Conservation (phyloP, 2,797 vertebrate genomes). For the Chromis chromis region DNA sequence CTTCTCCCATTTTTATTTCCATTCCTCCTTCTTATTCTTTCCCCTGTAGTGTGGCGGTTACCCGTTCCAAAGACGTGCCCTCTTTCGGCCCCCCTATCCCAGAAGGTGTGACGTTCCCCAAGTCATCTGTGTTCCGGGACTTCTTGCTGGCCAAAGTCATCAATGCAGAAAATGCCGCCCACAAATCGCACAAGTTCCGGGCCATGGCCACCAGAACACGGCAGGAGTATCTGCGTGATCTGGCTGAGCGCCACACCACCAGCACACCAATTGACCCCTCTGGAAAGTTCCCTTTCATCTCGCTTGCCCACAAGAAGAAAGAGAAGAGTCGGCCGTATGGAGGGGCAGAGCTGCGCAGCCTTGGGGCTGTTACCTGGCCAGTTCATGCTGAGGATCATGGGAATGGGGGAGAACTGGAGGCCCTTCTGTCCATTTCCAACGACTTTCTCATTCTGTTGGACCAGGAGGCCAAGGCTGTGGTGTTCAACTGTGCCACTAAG, state of each 20-base stretch:
- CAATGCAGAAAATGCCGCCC: slow-evolving; percentile 97
- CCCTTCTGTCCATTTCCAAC: slow-evolving; percentile 92
- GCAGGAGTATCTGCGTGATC: slow-evolving; percentile 97
- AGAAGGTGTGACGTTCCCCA: slow-evolving; percentile 95
- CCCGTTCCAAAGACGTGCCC: slow-evolving; percentile 96
- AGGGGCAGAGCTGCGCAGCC: slow-evolving; percentile 92
- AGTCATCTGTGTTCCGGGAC: slow-evolving; percentile 98
- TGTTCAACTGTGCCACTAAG: slow-evolving; percentile 95
- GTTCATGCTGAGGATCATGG: slow-evolving; percentile 93
- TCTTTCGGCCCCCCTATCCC: slow-evolving; percentile 98
- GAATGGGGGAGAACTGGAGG: slow-evolving; percentile 92
- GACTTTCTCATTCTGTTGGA: slow-evolving; percentile 95
- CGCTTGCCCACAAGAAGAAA: slow-evolving; percentile 96
- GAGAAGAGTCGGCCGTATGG: slow-evolving; percentile 93
- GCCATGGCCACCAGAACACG: slow-evolving; percentile 98
- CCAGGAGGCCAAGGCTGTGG: slow-evolving; percentile 92
- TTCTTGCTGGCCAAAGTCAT: slow-evolving; percentile 98
- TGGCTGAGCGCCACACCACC: slow-evolving; percentile 97
- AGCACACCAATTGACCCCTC: slow-evolving; percentile 98
- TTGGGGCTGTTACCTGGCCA: slow-evolving; percentile 91
- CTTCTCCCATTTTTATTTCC: neutral
- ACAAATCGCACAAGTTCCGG: slow-evolving; percentile 97
- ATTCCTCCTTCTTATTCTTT: neutral
- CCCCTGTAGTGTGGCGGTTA: slow-evolving; percentile 91
- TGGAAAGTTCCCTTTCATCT: slow-evolving; percentile 98